Evolutionary conservation across 2,113 vertebrate genomes (phyloP).

Genomic region (Halichoerus grypus): DNA sequence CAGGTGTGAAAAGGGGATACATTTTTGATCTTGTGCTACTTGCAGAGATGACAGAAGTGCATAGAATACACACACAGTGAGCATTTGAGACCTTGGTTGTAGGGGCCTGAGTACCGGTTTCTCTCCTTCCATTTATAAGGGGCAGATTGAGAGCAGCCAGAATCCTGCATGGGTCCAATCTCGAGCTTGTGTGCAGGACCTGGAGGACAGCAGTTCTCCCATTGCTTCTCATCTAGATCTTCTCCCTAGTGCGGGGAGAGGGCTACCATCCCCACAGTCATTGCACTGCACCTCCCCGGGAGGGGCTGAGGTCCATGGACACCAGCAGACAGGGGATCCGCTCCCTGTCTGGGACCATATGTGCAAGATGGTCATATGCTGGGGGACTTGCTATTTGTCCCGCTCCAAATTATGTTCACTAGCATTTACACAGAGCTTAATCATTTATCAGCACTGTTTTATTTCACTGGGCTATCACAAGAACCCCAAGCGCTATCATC

Average conservation of each 20-base stretch:
- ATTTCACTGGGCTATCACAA: not conserved
- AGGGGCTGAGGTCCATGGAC: not conserved
- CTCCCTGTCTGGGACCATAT: not conserved
- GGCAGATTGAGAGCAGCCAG: not conserved
- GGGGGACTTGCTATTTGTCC: not conserved
- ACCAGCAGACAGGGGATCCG: accelerated
- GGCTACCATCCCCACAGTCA: not conserved
- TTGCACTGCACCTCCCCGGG: not conserved
- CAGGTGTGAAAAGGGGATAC: not conserved
- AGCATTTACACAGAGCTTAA: not conserved
- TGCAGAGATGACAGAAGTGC: not conserved
- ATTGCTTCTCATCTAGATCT: not conserved
- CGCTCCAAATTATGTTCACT: not conserved
- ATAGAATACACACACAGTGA: not conserved
- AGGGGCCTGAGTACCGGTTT: not conserved
- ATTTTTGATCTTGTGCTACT: not conserved
- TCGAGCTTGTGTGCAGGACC: not conserved
- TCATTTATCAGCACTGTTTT: not conserved
- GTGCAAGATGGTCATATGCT: not conserved
- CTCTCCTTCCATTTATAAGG: not conserved
- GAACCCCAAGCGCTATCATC: not conserved
- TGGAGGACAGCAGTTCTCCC: not conserved
- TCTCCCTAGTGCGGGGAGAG: not conserved
- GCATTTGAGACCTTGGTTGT: not conserved
- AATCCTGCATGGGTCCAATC: too few species aligned